Percentiles rank a stretch among this genome's conserved stretches.
These are phyloP conservation scores for Butorides virescens DNA, from an alignment of 2,113 vertebrate genomes.

Conservation along the genomic window DNA sequence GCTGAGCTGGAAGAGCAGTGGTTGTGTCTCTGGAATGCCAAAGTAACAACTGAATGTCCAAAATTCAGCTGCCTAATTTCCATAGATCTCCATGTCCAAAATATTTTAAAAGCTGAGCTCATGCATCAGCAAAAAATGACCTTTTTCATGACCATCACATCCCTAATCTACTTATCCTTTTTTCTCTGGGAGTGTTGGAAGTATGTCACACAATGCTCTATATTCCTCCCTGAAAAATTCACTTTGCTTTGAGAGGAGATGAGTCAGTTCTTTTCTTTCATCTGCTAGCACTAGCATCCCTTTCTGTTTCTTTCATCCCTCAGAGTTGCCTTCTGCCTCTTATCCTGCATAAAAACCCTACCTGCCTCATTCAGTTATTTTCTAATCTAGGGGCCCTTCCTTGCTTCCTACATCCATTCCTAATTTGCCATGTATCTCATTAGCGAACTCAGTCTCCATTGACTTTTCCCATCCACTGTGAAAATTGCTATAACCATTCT, in stretches of 20 bases:
- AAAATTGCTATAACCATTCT: not conserved
- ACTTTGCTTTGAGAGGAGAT: not conserved
- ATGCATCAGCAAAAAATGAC: not conserved
- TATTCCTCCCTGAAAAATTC: not conserved
- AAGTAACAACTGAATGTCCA: not conserved
- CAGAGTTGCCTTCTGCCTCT: not conserved
- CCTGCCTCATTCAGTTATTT: conserved; percentile 15
- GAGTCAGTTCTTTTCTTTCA: conserved; percentile 24
- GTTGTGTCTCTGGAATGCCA: not conserved
- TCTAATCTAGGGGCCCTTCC: not conserved
- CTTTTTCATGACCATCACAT: not conserved
- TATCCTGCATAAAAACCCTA: not conserved
- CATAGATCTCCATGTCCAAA: not conserved
- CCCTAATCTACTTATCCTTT: not conserved
- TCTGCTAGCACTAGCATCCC: not conserved
- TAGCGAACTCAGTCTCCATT: not conserved
- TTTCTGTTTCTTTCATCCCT: not conserved
- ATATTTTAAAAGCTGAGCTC: not conserved
- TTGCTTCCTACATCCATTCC: not conserved
- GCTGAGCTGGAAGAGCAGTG: not conserved
- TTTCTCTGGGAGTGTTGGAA: not conserved
- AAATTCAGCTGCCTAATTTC: not conserved
- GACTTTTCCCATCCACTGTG: not conserved
- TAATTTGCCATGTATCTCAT: not conserved
- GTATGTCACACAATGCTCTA: not conserved